phyloP scores from a whole-genome alignment of 2,797 vertebrate species.

The Urosaurus nigricauda region DNA sequence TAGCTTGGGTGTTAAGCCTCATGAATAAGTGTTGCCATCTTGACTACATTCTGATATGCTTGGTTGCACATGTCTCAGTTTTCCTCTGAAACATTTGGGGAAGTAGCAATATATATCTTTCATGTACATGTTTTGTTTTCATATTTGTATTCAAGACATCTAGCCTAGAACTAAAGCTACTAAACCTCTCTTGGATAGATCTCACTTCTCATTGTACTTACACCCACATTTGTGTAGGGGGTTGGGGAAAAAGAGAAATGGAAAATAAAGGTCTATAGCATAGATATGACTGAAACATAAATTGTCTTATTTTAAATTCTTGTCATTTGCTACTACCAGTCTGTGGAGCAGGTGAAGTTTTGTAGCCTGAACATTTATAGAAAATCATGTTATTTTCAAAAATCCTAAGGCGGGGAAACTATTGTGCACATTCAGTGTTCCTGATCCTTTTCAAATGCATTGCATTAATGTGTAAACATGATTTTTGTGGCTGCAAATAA shows the following conservation, averaged over 20 bases:
- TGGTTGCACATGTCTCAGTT: no score
- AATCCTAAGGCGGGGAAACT: not conserved
- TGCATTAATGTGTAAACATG: not conserved
- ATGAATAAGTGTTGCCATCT: no score
- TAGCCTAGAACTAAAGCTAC: not conserved
- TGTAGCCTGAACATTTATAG: not conserved
- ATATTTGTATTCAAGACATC: rapidly evolving
- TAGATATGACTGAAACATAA: not conserved
- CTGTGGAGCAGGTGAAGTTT: not conserved
- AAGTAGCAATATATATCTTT: not conserved
- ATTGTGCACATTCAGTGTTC: not conserved
- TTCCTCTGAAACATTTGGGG: no score
- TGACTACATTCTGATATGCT: no score
- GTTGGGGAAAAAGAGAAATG: not conserved
- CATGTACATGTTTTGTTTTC: not conserved
- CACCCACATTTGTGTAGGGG: not conserved
- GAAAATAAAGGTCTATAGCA: not conserved
- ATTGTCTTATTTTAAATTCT: rapidly evolving
- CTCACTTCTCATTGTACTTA: not conserved
- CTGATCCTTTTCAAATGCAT: constrained; percentile 19
- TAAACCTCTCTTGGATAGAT: not conserved
- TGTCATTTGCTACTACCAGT: not conserved
- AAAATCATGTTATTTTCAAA: rapidly evolving
- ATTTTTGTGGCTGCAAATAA: constrained; percentile 53
- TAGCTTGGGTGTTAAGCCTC: no score